phyloP scores from a whole-genome alignment of 2,113 vertebrate genomes.

The Symphodus melops region DNA sequence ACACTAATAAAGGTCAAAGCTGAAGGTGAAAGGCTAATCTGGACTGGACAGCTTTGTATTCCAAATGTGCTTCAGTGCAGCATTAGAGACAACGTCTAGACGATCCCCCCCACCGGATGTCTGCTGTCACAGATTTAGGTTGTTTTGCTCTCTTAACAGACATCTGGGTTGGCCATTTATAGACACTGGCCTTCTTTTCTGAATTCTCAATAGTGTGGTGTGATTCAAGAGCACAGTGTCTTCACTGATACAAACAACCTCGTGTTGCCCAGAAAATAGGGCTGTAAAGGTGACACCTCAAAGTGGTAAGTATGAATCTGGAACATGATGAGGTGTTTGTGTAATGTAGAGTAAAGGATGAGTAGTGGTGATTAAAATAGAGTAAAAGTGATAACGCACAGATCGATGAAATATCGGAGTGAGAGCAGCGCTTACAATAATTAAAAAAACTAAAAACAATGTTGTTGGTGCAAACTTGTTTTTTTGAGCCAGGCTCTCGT shows the following conservation, averaged over 20 bases:
- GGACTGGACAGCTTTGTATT: neutral
- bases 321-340: neutral
- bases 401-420: too few species aligned
- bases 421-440: too few species aligned
- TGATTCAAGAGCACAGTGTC: slow-evolving; percentile 55
- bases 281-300: slow-evolving; percentile 53
- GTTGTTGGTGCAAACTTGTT: too few species aligned
- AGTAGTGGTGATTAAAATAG: too few species aligned
- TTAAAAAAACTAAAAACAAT: too few species aligned
- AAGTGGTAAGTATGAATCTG: slow-evolving; percentile 8
- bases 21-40: slow-evolving; percentile 32
- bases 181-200: slow-evolving; percentile 72
- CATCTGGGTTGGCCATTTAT: slow-evolving; percentile 75
- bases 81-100: slow-evolving; percentile 50
- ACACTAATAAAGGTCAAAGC: neutral
- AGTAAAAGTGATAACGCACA: too few species aligned
- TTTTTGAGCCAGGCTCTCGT: too few species aligned
- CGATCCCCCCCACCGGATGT: slow-evolving; percentile 41
- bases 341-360: too few species aligned
- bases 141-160: slow-evolving; percentile 60
- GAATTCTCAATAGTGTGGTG: slow-evolving; percentile 61
- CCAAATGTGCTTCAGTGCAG: slow-evolving; percentile 18
- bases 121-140: slow-evolving; percentile 62
- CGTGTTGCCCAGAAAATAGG: slow-evolving; percentile 54
- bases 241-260: slow-evolving; percentile 52